Evolutionary conservation across 1,140 invertebrate genomes (phyloP).

Genomic region (Asobara japonica): DNA sequence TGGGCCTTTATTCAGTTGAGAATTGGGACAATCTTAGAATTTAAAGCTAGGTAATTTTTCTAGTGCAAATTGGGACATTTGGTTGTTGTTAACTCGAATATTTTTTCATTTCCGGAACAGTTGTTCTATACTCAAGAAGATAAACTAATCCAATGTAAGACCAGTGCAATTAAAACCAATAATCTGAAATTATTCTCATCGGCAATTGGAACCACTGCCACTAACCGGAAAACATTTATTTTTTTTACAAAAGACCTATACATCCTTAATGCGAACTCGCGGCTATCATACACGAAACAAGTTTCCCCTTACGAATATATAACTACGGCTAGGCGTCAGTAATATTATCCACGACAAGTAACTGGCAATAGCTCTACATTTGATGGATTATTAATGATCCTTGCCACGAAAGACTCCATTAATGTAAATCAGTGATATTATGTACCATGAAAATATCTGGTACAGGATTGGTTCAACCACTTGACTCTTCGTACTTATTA

Average conservation of each 20-base stretch:
- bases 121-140: too few species aligned
- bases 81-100: too few species aligned
- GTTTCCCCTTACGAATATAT: slow-evolving; percentile 44
- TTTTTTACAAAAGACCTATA: not conserved
- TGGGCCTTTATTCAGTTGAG: too few species aligned
- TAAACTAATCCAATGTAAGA: too few species aligned
- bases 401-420: slow-evolving; percentile 39
- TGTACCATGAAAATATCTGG: slow-evolving; percentile 27
- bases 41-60: too few species aligned
- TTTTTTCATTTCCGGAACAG: too few species aligned
- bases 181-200: too few species aligned
- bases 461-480: not conserved
- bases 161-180: too few species aligned
- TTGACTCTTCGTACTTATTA: not conserved
- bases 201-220: too few species aligned
- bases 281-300: slow-evolving; percentile 43
- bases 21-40: too few species aligned
- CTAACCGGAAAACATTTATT: not conserved
- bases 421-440: slow-evolving; percentile 50
- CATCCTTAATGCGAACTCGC: slow-evolving; percentile 17
- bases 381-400: not conserved
- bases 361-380: slow-evolving; percentile 5
- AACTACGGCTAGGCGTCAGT: not conserved
- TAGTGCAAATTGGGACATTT: too few species aligned
- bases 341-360: slow-evolving; percentile 22